A percentile compares a stretch with the other conserved stretches of the same genome.
These are phyloP conservation scores for Henricia sp. DNA, from an alignment of 53 echinoderm and acorn worm genomes.

Conservation along the genomic window DNA sequence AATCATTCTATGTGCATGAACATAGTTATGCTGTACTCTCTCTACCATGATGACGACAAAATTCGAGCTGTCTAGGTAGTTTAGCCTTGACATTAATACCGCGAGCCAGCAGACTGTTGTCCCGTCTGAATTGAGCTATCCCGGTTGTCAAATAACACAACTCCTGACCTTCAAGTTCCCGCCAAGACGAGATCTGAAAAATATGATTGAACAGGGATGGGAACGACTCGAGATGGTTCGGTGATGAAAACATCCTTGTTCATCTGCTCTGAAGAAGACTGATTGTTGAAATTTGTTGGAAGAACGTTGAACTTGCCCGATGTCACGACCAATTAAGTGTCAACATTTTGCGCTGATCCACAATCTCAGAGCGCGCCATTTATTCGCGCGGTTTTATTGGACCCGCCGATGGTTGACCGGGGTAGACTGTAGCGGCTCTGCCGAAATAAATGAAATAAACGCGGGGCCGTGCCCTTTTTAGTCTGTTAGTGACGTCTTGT, in stretches of 20 bases:
- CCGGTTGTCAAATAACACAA: no score
- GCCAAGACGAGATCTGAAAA: background rate
- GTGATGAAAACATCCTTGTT: background rate
- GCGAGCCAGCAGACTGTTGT: no score
- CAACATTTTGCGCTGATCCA: constrained; percentile 1
- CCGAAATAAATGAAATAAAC: constrained; percentile 46
- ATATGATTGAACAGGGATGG: background rate
- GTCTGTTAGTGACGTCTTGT: constrained; percentile 11
- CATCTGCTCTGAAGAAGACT: background rate
- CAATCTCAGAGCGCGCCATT: background rate
- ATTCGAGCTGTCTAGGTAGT: background rate
- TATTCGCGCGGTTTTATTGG: constrained; percentile 11
- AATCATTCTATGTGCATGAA: no score
- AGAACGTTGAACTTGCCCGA: constrained; percentile 40
- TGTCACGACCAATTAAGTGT: constrained; percentile 27
- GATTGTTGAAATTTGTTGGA: background rate
- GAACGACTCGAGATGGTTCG: background rate
- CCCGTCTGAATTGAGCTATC: no score
- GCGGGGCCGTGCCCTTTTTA: background rate
- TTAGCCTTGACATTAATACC: constrained; percentile 5
- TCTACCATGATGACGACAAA: background rate
- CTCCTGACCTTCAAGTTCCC: constrained; percentile 1
- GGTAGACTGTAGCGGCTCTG: constrained; percentile 3
- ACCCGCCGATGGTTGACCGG: background rate
- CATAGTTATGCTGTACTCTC: background rate